Base-by-base conservation (phyloP, 1,140 invertebrate species). In the Drosophila mauritiana region DNA sequence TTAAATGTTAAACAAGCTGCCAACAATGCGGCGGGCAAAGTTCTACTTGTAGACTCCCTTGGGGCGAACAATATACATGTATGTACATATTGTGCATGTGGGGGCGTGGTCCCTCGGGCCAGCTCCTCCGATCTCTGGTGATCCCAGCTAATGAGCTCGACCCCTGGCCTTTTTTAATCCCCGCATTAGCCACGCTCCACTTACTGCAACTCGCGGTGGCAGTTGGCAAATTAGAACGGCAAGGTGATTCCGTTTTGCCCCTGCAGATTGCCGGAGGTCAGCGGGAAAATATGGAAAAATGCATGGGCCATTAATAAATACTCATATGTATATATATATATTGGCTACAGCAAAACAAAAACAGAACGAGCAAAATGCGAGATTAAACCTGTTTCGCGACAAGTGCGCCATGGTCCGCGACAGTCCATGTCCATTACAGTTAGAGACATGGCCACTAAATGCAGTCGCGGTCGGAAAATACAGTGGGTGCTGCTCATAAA, bases 271-370 rank as follows among this genome's bases (percentile, higher is more conserved):
- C 56, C 83, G 83, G 83, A 88, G 83, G 83, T 88, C 83, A 88
- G 77, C 83, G 61, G 83, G 84, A 89, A 88, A 88, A 88, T 81
- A 89, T 88, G 83, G 81, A 89, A 73, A 88, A 88, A 89, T 89
- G 83, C 83, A 89, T 49, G 70, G 65, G 58, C 83, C 72, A 88
- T 79, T 89, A 73, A 80, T 74, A 79, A 74, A 53, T 31, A 52
- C 64, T 10, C 31, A 31, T 31, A 31, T 31, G 27, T 31, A 31
- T 31, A 68, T 63, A 58, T 85, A 17, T 17, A 17, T 17, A 73
- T 80, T 80, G 72, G 70, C 52, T 72, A 52, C 46, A 69, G 54
- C 62, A 74, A 68, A 54, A 55, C 42, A 43, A 43, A n/a, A 70
- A 45, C 53, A 77, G 80, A 77, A 78, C 54, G 42, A 62, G 73